Evolutionary conservation across 1,140 invertebrate species (phyloP).

Genomic region (Asbolus verrucosus): DNA sequence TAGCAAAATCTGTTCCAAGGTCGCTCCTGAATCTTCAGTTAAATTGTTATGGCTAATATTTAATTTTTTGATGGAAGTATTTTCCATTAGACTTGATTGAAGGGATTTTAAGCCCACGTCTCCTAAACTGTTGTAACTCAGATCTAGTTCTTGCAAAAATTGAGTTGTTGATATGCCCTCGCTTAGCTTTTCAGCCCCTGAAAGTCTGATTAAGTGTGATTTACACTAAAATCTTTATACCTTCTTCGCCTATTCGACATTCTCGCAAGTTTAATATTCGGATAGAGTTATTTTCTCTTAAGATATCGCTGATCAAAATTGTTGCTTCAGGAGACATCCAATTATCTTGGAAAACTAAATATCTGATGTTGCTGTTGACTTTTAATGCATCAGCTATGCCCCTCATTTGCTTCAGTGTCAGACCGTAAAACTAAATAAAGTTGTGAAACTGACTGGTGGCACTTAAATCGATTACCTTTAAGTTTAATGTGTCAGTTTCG

Average conservation of each 20-base stretch:
- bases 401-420: slow-evolving; percentile 62
- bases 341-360: slow-evolving; percentile 65
- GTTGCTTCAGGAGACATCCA: slow-evolving; percentile 64
- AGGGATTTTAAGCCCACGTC: slow-evolving; percentile 63
- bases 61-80: slow-evolving; percentile 62
- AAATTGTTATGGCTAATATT: slow-evolving; percentile 65
- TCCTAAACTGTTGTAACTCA: slow-evolving; percentile 63
- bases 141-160: slow-evolving; percentile 60
- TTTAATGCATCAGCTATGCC: slow-evolving; percentile 63
- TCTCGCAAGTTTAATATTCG: slow-evolving; percentile 64
- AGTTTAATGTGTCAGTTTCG: slow-evolving; percentile 62
- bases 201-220: not conserved
- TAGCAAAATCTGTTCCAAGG: slow-evolving; percentile 63
- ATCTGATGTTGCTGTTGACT: slow-evolving; percentile 63
- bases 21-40: slow-evolving; percentile 57
- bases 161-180: slow-evolving; percentile 58
- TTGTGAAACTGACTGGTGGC: too few species aligned
- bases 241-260: slow-evolving; percentile 64
- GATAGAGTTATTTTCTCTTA: slow-evolving; percentile 62
- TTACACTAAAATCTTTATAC: slow-evolving; percentile 12
- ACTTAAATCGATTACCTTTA: slow-evolving; percentile 55
- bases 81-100: slow-evolving; percentile 58
- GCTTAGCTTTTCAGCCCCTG: slow-evolving; percentile 59
- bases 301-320: slow-evolving; percentile 64
- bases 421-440: slow-evolving; percentile 66